Conservation (phyloP, 2,797 vertebrate genomes). For the Oreochromis grahami region DNA sequence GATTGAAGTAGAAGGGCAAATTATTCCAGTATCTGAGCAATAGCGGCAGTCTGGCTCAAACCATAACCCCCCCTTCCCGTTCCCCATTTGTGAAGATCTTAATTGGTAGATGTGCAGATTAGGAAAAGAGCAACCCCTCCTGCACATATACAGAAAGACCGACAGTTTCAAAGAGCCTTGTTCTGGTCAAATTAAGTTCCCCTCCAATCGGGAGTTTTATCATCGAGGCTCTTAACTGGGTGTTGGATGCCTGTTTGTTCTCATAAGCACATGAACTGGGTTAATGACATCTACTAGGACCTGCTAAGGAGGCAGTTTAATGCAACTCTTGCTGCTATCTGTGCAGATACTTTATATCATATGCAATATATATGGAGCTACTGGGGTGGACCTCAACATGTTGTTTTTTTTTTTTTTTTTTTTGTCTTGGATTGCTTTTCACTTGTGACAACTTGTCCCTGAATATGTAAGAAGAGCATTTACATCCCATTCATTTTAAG, state of each 20-base stretch:
- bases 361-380: no score
- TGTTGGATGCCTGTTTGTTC: not conserved
- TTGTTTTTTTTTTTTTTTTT: not conserved
- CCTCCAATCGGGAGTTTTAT: constrained; percentile 34
- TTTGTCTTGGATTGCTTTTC: not conserved
- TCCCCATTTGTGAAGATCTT: constrained; percentile 1
- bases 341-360: not conserved
- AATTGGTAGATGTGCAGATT: constrained; percentile 55
- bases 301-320: not conserved
- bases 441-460: not conserved
- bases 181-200: constrained; percentile 29
- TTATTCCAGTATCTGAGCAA: constrained; percentile 16
- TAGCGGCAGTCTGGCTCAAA: constrained; percentile 4
- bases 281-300: constrained; percentile 47
- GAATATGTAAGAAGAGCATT: not conserved
- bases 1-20: constrained; percentile 24
- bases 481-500: not conserved
- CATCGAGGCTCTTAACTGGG: not conserved
- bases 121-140: not conserved
- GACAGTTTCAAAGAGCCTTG: not conserved
- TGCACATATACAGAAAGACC: not conserved
- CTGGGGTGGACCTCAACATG: not conserved
- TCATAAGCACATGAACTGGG: constrained; percentile 12
- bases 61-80: not conserved
- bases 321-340: constrained; percentile 30